Evolutionary conservation across 2,797 vertebrate genomes (phyloP).

Genomic region (Notolabrus celidotus): DNA sequence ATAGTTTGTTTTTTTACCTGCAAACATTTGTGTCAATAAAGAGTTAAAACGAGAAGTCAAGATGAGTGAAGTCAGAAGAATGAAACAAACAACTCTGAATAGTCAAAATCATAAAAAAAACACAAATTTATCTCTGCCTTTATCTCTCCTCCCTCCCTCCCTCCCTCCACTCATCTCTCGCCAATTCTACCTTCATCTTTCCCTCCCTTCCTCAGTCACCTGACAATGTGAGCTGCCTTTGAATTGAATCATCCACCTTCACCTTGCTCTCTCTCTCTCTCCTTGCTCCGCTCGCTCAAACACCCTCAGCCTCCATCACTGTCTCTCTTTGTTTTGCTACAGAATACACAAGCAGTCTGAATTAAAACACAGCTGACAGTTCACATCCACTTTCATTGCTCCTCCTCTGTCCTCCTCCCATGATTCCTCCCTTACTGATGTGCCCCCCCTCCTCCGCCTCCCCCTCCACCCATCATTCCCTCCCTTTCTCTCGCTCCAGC

Average conservation of each 20-base stretch:
- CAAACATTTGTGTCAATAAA: constrained; percentile 1
- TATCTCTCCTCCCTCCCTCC: neutral
- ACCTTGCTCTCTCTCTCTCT: constrained; percentile 25
- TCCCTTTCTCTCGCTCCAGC: constrained; percentile 71
- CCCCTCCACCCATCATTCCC: constrained; percentile 20
- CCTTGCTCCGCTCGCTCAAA: constrained; percentile 14
- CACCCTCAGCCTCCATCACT: constrained; percentile 43
- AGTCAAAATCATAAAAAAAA: constrained; percentile 26
- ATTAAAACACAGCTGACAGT: constrained; percentile 80
- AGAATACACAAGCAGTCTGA: constrained; percentile 72
- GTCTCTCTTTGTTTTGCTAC: constrained; percentile 67
- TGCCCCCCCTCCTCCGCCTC: constrained; percentile 13
- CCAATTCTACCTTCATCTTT: constrained; percentile 38
- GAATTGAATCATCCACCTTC: constrained; percentile 53
- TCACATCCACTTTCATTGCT: constrained; percentile 70
- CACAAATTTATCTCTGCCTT: constrained; percentile 8
- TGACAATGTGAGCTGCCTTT: constrained; percentile 40
- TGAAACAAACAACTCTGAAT: constrained; percentile 28
- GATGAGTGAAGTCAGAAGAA: constrained; percentile 9
- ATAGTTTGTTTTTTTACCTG: constrained; percentile 28
- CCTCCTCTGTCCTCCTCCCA: constrained; percentile 51
- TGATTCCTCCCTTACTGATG: constrained; percentile 59
- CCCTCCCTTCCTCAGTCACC: constrained; percentile 22
- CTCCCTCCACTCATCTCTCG: constrained; percentile 28
- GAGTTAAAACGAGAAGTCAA: constrained; percentile 3